Conservation (phyloP, 1,140 invertebrate genomes). For the Musca vetustissima region DNA sequence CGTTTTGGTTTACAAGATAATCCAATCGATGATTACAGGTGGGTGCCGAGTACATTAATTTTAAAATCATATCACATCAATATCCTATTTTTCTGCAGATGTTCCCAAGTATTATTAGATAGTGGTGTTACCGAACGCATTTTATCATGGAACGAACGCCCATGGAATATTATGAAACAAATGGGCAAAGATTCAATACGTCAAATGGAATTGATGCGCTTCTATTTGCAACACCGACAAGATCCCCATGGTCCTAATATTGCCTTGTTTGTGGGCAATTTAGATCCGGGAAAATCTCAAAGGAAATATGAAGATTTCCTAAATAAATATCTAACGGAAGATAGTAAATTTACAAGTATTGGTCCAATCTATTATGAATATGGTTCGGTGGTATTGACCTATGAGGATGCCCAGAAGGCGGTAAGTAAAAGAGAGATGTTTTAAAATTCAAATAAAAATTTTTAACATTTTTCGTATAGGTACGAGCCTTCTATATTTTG, state of each 20-base stretch:
- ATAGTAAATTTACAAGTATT: constrained; percentile 94
- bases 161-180: constrained; percentile 92
- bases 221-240: constrained; percentile 96
- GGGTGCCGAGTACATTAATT: not conserved
- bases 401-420: constrained; percentile 93
- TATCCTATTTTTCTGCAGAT: constrained; percentile 57
- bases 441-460: no score
- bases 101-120: constrained; percentile 94
- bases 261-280: constrained; percentile 95
- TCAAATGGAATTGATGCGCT: constrained; percentile 96
- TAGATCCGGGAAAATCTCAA: constrained; percentile 95
- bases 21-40: constrained; percentile 61
- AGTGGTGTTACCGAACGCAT: constrained; percentile 92
- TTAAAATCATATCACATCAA: not conserved
- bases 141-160: constrained; percentile 81
- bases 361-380: constrained; percentile 99
- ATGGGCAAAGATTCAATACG: constrained; percentile 92
- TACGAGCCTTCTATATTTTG: constrained; percentile 85
- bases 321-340: constrained; percentile 91
- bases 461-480: constrained; percentile 32
- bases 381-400: constrained; percentile 96
- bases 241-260: constrained; percentile 96
- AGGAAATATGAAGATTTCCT: constrained; percentile 98
- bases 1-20: constrained; percentile 83
- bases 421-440: constrained; percentile 57